Evolutionary conservation across 2,888 invertebrate species (phyloP).

Genomic region (Pollenia angustigena): DNA sequence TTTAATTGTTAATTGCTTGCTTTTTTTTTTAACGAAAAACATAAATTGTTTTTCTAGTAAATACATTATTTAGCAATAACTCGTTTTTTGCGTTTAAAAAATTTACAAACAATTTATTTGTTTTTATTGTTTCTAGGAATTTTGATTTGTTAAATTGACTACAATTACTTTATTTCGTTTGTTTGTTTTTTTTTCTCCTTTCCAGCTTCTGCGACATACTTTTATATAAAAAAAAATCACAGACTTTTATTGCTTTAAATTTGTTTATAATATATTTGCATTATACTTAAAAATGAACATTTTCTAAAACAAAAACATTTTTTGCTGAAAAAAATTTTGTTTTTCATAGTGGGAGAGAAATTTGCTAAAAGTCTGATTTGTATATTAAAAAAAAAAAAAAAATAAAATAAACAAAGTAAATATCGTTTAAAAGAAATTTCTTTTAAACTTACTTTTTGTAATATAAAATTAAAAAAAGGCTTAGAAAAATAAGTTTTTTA

Average conservation of each 20-base stretch:
- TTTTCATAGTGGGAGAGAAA: constrained; percentile 71
- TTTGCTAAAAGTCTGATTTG: constrained; percentile 72
- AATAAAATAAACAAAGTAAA: background rate
- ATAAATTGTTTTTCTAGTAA: background rate
- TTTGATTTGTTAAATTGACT: constrained; percentile 14
- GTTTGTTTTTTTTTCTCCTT: constrained; percentile 1
- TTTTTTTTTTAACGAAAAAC: background rate
- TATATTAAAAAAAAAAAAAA: constrained; percentile 18
- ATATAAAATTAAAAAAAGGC: constrained; percentile 9
- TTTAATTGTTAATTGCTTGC: constrained; percentile 13
- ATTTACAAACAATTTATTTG: background rate
- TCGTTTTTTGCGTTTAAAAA: background rate
- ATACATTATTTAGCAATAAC: constrained; percentile 5
- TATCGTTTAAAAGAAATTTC: background rate
- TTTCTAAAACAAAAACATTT: constrained; percentile 32
- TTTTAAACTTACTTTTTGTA: background rate
- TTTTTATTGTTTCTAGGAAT: constrained; percentile 5
- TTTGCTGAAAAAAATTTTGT: constrained; percentile 48
- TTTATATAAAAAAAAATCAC: constrained; percentile 9
- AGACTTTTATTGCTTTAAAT: background rate
- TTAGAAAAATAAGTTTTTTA: constrained; percentile 23
- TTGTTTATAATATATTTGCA: constrained; percentile 23
- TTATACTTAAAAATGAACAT: constrained; percentile 24
- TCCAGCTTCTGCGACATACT: constrained; percentile 28
- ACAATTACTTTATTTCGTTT: background rate